Evolutionary conservation across 2,888 invertebrate species (phyloP).

Genomic region (Anticlea derivata): DNA sequence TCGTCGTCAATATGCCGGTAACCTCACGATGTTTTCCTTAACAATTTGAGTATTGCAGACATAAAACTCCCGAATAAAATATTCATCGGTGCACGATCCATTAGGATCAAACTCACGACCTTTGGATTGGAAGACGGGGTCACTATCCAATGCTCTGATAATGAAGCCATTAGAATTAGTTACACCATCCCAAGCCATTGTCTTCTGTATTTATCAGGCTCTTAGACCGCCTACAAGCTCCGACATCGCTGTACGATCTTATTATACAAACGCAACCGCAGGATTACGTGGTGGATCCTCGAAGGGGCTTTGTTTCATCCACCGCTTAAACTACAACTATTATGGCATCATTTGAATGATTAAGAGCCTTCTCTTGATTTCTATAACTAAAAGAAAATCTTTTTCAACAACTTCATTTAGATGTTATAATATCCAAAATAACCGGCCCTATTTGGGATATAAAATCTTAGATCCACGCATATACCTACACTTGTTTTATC

Average conservation of each 20-base stretch:
- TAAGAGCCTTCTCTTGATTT: background rate
- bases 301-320: conserved; percentile 18
- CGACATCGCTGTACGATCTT: conserved; percentile 12
- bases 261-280: conserved; percentile 27
- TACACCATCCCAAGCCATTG: background rate
- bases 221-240: conserved; percentile 10
- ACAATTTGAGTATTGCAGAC: no score
- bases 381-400: background rate
- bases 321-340: conserved; percentile 13
- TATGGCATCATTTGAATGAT: background rate
- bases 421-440: background rate
- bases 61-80: no score
- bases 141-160: no score
- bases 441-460: no score
- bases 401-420: background rate
- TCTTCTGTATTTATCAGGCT: conserved; percentile 4
- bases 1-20: no score
- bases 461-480: no score
- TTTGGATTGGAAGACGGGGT: no score
- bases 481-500: no score
- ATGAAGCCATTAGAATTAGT: background rate
- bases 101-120: no score
- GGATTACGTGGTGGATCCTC: conserved; percentile 20
- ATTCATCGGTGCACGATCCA: no score
- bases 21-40: no score